Conservation (phyloP, 2,113 vertebrate species). For the Misgurnus anguillicaudatus region DNA sequence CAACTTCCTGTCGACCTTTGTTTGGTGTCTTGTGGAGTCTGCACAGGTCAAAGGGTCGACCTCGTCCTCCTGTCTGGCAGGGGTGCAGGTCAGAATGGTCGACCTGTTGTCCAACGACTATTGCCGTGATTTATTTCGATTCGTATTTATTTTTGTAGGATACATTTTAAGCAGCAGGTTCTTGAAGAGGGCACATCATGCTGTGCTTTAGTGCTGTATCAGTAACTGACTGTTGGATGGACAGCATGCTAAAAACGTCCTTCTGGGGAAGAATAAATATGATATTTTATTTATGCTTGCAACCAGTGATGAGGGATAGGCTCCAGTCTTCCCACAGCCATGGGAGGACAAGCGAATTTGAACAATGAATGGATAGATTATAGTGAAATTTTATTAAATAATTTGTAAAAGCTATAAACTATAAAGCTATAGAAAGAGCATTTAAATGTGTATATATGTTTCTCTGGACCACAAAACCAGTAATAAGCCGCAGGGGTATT, state of each 20-base stretch:
- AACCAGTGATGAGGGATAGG: no score
- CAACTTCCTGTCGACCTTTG: constrained; percentile 69
- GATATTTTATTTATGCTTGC: no score
- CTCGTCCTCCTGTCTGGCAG: constrained; percentile 5
- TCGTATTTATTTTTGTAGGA: neutral
- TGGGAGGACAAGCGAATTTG: no score
- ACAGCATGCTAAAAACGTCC: neutral
- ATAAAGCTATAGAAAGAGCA: no score
- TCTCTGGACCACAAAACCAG: no score
- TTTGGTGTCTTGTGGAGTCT: constrained; percentile 53
- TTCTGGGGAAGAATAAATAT: neutral
- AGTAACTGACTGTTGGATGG: neutral
- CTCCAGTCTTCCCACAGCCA: no score
- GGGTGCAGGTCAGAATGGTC: neutral
- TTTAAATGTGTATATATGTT: no score
- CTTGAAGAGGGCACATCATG: neutral
- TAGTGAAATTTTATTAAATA: no score
- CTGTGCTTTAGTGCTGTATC: neutral
- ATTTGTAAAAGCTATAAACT: no score
- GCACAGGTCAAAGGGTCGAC: constrained; percentile 9
- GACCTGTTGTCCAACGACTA: neutral
- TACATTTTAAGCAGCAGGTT: neutral
- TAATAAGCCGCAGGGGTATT: no score
- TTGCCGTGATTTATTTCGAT: neutral
- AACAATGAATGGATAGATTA: no score